Evolutionary conservation across 2,888 invertebrate genomes (phyloP).

Genomic region (Phorcus lineatus): DNA sequence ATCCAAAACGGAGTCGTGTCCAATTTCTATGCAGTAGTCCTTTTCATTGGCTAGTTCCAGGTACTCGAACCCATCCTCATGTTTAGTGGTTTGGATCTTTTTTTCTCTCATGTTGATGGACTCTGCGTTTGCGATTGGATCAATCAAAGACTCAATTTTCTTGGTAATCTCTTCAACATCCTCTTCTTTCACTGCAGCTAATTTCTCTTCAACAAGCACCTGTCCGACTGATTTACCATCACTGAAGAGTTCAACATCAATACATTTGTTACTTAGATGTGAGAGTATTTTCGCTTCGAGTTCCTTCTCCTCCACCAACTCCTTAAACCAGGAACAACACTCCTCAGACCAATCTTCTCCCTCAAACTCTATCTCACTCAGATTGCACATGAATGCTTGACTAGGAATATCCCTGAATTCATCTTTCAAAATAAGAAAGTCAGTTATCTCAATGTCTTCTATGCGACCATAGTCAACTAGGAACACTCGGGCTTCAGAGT

Average conservation of each 20-base stretch:
- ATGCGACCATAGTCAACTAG: slow-evolving; percentile 57
- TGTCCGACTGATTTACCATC: slow-evolving; percentile 27
- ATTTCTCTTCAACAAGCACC: slow-evolving; percentile 26
- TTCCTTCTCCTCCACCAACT: slow-evolving; percentile 43
- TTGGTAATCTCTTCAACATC: background rate
- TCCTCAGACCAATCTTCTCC: slow-evolving; percentile 42
- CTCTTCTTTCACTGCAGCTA: slow-evolving; percentile 6
- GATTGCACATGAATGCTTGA: slow-evolving; percentile 62
- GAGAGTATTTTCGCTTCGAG: slow-evolving; percentile 26
- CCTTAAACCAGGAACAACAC: slow-evolving; percentile 43
- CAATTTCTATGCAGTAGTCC: background rate
- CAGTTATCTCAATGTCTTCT: slow-evolving; percentile 37
- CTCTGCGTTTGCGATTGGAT: background rate
- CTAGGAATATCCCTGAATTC: slow-evolving; percentile 56
- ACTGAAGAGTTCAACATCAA: slow-evolving; percentile 32
- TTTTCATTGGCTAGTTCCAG: background rate
- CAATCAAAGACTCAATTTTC: slow-evolving; percentile 13
- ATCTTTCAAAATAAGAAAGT: slow-evolving; percentile 47
- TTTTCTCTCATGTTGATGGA: background rate
- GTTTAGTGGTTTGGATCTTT: background rate
- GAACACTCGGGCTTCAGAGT: slow-evolving; percentile 42
- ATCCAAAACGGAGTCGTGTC: background rate
- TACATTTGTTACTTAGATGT: background rate
- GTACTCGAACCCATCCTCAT: background rate
- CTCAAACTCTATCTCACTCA: slow-evolving; percentile 45